These are phyloP conservation scores for Rhynchomys soricoides DNA, from an alignment of 2,113 vertebrate species.

Conservation along the genomic window DNA sequence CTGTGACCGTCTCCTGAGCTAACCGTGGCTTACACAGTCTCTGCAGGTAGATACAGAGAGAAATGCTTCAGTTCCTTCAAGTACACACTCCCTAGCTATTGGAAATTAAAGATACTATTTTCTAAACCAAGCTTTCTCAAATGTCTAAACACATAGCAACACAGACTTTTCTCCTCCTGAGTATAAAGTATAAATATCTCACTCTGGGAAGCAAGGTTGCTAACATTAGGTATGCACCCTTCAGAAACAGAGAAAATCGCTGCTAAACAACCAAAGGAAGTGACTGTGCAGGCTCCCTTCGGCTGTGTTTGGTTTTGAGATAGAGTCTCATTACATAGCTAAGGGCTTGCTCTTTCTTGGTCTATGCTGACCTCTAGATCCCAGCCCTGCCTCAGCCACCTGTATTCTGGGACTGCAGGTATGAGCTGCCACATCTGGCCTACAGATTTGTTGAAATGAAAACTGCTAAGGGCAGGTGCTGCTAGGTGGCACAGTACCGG, in stretches of 20 bases:
- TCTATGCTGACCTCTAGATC: not conserved
- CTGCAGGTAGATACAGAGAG: not conserved
- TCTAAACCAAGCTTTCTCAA: slow-evolving; percentile 35
- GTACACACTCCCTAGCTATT: not conserved
- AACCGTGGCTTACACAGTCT: not conserved
- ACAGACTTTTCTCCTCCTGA: not conserved
- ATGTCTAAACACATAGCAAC: slow-evolving; percentile 4
- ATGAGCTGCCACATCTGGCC: not conserved
- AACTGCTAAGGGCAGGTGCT: not conserved
- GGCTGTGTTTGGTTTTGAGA: not conserved
- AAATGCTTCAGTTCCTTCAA: not conserved
- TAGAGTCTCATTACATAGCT: not conserved
- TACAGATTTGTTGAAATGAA: not conserved
- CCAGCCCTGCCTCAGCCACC: not conserved
- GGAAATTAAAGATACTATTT: not conserved
- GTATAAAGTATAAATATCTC: not conserved
- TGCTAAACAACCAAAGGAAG: not conserved
- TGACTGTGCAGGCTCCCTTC: not conserved
- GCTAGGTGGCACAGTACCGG: not conserved
- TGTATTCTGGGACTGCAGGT: not conserved
- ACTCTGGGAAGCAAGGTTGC: not conserved
- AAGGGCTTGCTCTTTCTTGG: too few relatives aligned
- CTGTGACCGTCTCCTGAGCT: not conserved
- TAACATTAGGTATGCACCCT: not conserved
- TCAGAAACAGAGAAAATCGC: not conserved